Conservation (phyloP, 2,888 invertebrate species). For the Antheraea assamensis region DNA sequence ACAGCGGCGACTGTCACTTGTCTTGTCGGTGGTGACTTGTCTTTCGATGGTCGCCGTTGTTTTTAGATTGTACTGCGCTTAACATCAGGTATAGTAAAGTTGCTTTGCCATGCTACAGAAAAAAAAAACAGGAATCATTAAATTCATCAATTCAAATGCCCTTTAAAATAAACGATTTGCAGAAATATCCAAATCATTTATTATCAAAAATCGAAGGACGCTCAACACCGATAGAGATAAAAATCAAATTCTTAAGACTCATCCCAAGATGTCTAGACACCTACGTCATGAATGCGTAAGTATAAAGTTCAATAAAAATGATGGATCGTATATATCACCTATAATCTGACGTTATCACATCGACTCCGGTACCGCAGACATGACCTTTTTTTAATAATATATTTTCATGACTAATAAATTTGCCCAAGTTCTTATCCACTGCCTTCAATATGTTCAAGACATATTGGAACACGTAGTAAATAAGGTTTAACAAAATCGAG, state of each 20-base stretch:
- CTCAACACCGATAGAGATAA: not conserved
- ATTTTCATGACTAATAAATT: not conserved
- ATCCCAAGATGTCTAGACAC: not conserved
- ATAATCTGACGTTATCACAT: not conserved
- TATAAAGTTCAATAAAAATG: not conserved
- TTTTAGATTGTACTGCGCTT: too few relatives aligned
- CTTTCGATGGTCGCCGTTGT: too few relatives aligned
- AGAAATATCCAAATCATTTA: not conserved
- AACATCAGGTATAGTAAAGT: too few relatives aligned
- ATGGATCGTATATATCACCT: not conserved
- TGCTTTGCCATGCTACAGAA: too few relatives aligned
- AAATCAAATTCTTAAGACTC: slow-evolving; percentile 3
- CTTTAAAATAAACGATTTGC: not conserved
- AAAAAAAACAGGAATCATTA: not conserved
- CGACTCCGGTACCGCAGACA: not conserved
- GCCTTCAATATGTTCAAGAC: not conserved
- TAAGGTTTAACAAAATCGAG: not conserved
- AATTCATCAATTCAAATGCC: not conserved
- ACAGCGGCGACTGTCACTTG: too few relatives aligned
- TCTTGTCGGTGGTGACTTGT: too few relatives aligned
- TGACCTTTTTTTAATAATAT: not conserved
- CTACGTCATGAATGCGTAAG: slow-evolving; percentile 7
- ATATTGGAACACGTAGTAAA: not conserved
- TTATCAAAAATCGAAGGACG: not conserved
- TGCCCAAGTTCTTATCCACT: not conserved